These are phyloP conservation scores for Porphyrio hochstetteri DNA, from an alignment of 2,113 vertebrate species.

Conservation along the genomic window DNA sequence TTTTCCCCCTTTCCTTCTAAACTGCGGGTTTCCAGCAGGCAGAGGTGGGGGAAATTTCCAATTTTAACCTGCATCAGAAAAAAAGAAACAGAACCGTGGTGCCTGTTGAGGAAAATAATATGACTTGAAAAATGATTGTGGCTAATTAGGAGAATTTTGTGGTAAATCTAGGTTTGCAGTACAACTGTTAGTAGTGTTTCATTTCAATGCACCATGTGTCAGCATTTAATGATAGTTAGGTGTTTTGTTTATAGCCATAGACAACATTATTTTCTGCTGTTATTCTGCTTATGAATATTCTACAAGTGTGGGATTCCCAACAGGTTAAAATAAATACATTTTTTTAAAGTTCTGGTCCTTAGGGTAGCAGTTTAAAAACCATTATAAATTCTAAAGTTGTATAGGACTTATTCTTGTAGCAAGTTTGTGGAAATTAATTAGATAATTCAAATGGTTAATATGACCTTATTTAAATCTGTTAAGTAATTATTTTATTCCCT, in stretches of 20 bases:
- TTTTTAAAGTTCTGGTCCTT: background rate
- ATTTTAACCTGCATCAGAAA: background rate
- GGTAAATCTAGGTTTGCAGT: background rate
- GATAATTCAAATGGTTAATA: background rate
- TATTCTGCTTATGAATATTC: background rate
- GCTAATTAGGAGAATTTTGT: background rate
- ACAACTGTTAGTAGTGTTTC: background rate
- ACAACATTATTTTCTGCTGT: constrained; percentile 18
- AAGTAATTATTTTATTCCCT: background rate
- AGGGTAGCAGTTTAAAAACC: background rate
- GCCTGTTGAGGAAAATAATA: constrained; percentile 31
- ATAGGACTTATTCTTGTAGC: background rate
- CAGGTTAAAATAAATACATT: background rate
- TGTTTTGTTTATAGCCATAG: background rate
- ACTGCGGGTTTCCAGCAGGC: background rate
- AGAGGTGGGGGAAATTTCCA: background rate
- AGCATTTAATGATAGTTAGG: background rate
- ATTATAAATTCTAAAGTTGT: background rate
- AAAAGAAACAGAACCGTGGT: constrained; percentile 14
- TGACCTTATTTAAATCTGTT: background rate
- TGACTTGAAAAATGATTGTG: background rate
- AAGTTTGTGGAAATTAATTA: background rate
- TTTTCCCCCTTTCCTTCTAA: background rate
- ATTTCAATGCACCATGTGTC: background rate
- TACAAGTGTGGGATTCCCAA: background rate